phyloP scores from a whole-genome alignment of 2,797 vertebrate genomes.

The Zalophus californianus region DNA sequence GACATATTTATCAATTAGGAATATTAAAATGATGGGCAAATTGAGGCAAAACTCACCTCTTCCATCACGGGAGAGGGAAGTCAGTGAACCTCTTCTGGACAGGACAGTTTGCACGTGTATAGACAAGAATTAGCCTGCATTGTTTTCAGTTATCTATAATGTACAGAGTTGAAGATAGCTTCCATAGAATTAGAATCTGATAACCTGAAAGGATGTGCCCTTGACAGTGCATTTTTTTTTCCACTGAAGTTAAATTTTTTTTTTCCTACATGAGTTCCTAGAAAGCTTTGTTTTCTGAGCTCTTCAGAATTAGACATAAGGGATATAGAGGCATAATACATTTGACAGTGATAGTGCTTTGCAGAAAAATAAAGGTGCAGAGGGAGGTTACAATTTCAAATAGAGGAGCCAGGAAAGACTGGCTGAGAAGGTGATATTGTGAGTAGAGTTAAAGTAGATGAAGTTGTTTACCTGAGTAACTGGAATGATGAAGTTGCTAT shows the following conservation, averaged over 20 bases:
- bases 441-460: not conserved
- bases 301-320: conserved; percentile 2
- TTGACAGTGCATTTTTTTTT: not conserved
- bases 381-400: not conserved
- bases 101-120: not conserved
- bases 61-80: not conserved
- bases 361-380: not conserved
- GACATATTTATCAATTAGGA: not conserved
- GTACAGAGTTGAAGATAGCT: not conserved
- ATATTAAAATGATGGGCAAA: not conserved
- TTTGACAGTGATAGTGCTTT: not conserved
- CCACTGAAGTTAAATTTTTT: not conserved
- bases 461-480: not conserved
- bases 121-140: not conserved
- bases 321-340: not conserved
- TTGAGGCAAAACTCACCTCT: not conserved
- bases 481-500: not conserved
- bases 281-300: conserved; percentile 30
- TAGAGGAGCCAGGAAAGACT: not conserved
- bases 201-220: not conserved
- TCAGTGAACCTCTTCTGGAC: not conserved
- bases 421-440: not conserved
- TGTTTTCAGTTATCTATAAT: not conserved
- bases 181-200: not conserved
- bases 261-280: not conserved